A percentile compares a stretch with the other conserved stretches of the same genome.
These are phyloP conservation scores for Andrena fulva DNA, from an alignment of 2,888 invertebrate species.

Conservation along the genomic window DNA sequence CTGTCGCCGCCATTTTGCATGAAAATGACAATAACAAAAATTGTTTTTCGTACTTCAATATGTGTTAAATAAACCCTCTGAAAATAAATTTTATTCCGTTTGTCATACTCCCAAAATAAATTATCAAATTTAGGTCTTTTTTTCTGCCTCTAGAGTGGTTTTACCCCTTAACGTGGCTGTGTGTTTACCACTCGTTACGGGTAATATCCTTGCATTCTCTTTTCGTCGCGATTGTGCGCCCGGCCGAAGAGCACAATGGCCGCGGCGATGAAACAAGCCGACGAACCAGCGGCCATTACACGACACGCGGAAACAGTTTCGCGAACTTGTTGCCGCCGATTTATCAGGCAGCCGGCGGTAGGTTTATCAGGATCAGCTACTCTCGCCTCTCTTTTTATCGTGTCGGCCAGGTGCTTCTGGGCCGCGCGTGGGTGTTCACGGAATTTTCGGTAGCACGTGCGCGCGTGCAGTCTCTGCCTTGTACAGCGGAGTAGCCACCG, in stretches of 20 bases:
- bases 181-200: neutral
- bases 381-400: slow-evolving; percentile 52
- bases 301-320: slow-evolving; percentile 26
- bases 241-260: slow-evolving; percentile 19
- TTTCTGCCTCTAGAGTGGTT: no score
- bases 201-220: neutral
- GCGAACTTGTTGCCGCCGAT: slow-evolving; percentile 40
- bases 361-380: slow-evolving; percentile 68
- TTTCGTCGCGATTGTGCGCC: neutral
- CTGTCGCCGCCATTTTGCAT: no score
- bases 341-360: slow-evolving; percentile 44
- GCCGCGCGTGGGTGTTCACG: slow-evolving; percentile 49
- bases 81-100: no score
- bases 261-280: neutral
- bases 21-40: no score
- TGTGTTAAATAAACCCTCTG: no score
- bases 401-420: slow-evolving; percentile 49
- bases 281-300: neutral
- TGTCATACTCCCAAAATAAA: no score
- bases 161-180: no score
- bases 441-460: slow-evolving; percentile 66
- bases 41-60: no score
- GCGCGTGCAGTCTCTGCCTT: slow-evolving; percentile 51
- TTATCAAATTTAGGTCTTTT: no score
- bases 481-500: slow-evolving; percentile 64